Evolutionary conservation across 2,797 vertebrate genomes (phyloP), one percentile per base, ranked within the genome.

Genomic region (Sebastes glaucus): DNA sequence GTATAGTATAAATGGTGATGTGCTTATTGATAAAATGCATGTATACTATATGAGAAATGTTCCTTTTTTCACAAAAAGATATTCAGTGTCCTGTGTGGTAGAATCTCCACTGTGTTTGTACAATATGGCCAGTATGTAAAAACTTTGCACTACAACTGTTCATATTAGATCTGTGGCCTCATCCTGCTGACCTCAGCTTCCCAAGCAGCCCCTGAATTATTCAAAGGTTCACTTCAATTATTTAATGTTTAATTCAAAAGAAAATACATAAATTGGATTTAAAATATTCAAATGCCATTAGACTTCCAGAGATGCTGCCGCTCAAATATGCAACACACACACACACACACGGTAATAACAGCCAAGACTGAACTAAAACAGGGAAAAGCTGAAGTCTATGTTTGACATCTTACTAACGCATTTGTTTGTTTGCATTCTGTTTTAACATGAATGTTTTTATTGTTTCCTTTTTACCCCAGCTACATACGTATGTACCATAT

Each of bases 201-300:
- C 42, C 22, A 22, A 56, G 78, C 77, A 65, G 53, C 33, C 46
- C 42, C 23, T 94, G 82, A 89, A 95, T 94, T 87, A 94, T 94
- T 91, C 57, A 89, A 61, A 73, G 16, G 5, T 33, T 67, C 62
- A 79, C 78, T 89, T 93, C 67, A 89, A 89, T 93, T 84, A 92
- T 93, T 89, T 32, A 80, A 82, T 89, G 69, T 90, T 87, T 90
- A 79, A 89, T 94, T 90, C 76, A 66, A 77, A 69, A 60, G 75
- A 90, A 91, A 92, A 84, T 75, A 71, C 77, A 90, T 80, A 72
- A 86, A 92, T 92, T 90, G 71, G 70, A 87, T 90, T 91, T 88
- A 69, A 92, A 89, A 89, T 89, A 82, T 91, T 89, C 46, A 88
- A 91, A 90, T 80, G 74, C 87, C 87, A 64, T 77, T 18, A 71